Percentiles rank a stretch among this genome's conserved stretches.
Conservation (phyloP, 1,140 invertebrate species). For the Probaryconus sp. region DNA sequence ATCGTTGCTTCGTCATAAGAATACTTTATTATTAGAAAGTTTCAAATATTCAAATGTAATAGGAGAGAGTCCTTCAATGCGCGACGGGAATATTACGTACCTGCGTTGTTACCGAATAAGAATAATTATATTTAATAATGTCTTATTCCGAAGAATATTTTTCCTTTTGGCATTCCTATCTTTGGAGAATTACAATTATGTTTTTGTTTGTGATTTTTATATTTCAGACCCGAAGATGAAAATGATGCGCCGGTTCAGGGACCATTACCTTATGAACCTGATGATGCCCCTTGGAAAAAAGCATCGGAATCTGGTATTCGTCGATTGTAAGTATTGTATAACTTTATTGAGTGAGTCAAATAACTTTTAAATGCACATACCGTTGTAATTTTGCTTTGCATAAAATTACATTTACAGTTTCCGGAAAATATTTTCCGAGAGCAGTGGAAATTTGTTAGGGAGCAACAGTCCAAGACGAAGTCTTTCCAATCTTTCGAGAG, state of each 20-base stretch:
- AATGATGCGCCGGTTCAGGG: conserved; percentile 94
- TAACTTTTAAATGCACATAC: conserved; percentile 8
- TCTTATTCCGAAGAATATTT: no score
- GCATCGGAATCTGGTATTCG: conserved; percentile 90
- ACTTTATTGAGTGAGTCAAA: conserved; percentile 4
- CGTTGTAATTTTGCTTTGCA: conserved; percentile 60
- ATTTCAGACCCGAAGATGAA: conserved; percentile 79
- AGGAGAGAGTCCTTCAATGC: no score
- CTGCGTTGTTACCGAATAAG: no score
- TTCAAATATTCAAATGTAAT: no score
- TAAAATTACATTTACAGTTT: no score
- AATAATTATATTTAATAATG: neutral
- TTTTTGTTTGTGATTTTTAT: conserved; percentile 23
- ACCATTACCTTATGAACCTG: conserved; percentile 95
- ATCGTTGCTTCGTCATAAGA: no score
- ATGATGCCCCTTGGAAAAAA: conserved; percentile 95
- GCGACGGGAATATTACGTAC: no score
- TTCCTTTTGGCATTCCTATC: no score
- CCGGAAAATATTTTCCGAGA: conserved; percentile 84
- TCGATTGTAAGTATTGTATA: conserved; percentile 89
- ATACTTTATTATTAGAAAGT: no score
- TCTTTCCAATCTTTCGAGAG: conserved; percentile 84
- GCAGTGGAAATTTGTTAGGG: conserved; percentile 79
- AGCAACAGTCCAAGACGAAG: conserved; percentile 84
- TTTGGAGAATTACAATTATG: no score